These are phyloP conservation scores for Taxidea taxus DNA, from an alignment of 2,113 vertebrate species.

Conservation along the genomic window DNA sequence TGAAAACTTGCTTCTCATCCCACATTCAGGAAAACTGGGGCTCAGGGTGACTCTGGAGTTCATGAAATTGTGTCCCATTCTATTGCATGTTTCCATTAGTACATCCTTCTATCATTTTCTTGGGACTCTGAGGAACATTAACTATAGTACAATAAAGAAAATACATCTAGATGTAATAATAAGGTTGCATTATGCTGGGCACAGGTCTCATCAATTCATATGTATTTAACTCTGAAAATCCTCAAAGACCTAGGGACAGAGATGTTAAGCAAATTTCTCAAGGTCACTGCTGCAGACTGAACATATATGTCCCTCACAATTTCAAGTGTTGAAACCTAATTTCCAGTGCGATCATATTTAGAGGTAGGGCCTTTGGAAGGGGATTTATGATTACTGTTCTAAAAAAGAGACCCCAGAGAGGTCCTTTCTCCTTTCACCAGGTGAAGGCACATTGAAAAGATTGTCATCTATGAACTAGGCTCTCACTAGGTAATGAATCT, in stretches of 20 bases:
- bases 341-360: neutral
- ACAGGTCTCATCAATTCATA: neutral
- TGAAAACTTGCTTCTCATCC: neutral
- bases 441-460: neutral
- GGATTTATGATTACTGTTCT: neutral
- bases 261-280: neutral
- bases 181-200: neutral
- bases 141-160: neutral
- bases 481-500: neutral
- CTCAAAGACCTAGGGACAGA: neutral
- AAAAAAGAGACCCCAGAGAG: neutral
- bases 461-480: neutral
- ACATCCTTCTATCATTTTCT: neutral
- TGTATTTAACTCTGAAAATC: neutral
- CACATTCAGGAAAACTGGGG: neutral
- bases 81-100: neutral
- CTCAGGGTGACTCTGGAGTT: neutral
- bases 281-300: neutral
- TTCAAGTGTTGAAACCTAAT: neutral
- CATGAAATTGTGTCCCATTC: neutral
- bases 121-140: neutral
- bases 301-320: neutral
- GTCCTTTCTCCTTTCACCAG: neutral
- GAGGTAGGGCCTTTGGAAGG: neutral
- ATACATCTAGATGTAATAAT: neutral